Percentiles rank a stretch among this genome's conserved stretches.
These are phyloP conservation scores for Lacerta bilineata DNA, from an alignment of 2,797 vertebrate genomes.

Conservation along the genomic window DNA sequence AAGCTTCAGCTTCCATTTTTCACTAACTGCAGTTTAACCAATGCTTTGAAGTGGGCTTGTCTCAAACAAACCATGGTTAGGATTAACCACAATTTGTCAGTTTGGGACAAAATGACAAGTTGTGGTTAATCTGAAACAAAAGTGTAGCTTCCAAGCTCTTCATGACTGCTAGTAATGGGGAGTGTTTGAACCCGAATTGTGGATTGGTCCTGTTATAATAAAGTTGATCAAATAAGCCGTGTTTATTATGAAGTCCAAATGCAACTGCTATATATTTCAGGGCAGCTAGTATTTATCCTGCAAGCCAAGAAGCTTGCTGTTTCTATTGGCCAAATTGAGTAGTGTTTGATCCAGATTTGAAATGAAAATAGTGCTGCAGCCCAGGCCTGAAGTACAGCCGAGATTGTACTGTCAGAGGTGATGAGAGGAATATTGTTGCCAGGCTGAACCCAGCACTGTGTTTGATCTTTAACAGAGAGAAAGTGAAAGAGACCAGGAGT, in stretches of 20 bases:
- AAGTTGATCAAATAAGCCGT: too few relatives aligned
- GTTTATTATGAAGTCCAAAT: too few relatives aligned
- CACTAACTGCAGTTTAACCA: background rate
- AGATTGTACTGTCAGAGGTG: background rate
- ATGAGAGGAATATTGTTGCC: background rate
- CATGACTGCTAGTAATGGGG: background rate
- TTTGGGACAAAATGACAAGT: background rate
- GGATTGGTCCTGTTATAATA: too few relatives aligned
- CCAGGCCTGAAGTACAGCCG: background rate
- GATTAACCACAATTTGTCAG: background rate
- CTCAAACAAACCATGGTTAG: background rate
- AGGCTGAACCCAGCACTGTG: background rate
- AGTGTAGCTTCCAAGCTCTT: background rate
- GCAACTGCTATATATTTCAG: background rate
- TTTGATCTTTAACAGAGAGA: background rate
- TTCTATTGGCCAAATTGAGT: background rate
- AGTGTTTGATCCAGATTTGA: background rate
- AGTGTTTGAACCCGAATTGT: background rate
- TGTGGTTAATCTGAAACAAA: background rate
- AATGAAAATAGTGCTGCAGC: background rate
- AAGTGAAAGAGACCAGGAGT: background rate
- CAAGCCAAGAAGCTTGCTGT: background rate
- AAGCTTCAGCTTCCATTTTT: background rate
- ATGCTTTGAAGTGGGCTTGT: background rate
- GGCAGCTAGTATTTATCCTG: background rate